phyloP scores from a whole-genome alignment of 2,113 vertebrate species.

The Grammomys surdaster region DNA sequence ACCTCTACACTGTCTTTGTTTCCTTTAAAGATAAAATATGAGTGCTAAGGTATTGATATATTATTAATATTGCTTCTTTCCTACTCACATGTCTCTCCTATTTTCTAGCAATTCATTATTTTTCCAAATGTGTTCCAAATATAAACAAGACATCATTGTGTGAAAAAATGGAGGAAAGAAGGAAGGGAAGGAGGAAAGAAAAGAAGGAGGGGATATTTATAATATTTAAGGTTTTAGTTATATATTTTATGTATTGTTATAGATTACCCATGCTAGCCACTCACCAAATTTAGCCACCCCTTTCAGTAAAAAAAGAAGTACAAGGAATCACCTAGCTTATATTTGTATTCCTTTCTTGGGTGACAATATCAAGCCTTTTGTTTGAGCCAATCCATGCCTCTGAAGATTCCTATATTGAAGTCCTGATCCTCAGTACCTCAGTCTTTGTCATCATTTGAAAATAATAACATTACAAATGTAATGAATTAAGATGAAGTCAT shows the following conservation, averaged over 20 bases:
- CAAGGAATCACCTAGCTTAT: neutral
- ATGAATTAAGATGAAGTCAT: conserved; percentile 10
- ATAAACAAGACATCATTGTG: neutral
- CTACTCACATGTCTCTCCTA: neutral
- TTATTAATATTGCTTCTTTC: neutral
- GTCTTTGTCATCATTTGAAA: neutral
- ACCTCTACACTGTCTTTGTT: neutral
- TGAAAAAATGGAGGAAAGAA: neutral
- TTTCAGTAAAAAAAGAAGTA: neutral
- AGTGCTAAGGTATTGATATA: neutral
- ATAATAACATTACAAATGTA: neutral
- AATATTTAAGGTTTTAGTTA: conserved; percentile 1
- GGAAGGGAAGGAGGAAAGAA: neutral
- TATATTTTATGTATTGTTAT: conserved; percentile 17
- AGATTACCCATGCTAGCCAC: neutral
- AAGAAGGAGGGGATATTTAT: neutral
- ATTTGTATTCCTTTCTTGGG: neutral
- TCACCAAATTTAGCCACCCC: neutral
- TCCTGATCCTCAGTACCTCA: neutral
- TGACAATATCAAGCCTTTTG: conserved; percentile 10
- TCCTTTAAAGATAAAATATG: neutral
- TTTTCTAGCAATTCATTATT: conserved; percentile 5
- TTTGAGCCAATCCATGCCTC: neutral
- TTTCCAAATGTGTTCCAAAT: neutral
- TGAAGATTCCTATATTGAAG: conserved; percentile 10